A percentile compares a stretch with the other conserved stretches of the same genome.
These are phyloP conservation scores for Homarus gammarus DNA, from an alignment of 2,888 invertebrate species.

Conservation along the genomic window DNA sequence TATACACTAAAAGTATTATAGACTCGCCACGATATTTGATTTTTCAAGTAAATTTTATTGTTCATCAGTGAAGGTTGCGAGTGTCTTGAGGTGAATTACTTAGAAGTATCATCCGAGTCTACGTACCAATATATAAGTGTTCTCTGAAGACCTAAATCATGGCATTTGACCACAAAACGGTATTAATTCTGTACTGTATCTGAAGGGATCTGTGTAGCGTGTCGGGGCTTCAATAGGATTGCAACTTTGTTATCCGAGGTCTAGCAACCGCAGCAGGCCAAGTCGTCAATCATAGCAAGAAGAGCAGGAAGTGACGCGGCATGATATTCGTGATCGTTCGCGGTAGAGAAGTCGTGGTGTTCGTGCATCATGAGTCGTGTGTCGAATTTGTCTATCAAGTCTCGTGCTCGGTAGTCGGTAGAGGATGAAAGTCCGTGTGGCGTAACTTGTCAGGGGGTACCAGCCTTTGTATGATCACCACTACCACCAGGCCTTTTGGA, in stretches of 20 bases:
- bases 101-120: slow-evolving; percentile 17
- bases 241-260: slow-evolving; percentile 38
- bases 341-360: background rate
- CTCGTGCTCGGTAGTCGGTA: background rate
- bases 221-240: slow-evolving; percentile 13
- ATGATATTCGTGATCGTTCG: background rate
- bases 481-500: background rate
- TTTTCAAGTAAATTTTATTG: too few relatives aligned
- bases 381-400: slow-evolving; percentile 38
- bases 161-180: slow-evolving; percentile 26
- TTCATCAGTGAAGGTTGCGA: too few relatives aligned
- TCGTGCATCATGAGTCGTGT: slow-evolving; percentile 26
- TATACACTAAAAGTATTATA: too few relatives aligned
- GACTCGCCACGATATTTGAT: too few relatives aligned
- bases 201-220: background rate
- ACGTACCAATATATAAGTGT: background rate
- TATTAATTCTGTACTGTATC: background rate
- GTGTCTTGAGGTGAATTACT: background rate
- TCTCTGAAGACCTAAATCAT: background rate
- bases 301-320: slow-evolving; percentile 1
- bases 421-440: slow-evolving; percentile 21
- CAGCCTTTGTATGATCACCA: background rate
- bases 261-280: slow-evolving; percentile 34
- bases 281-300: slow-evolving; percentile 23
- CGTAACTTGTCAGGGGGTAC: background rate